Evolutionary conservation across 1,140 invertebrate genomes (phyloP).

Genomic region (Vollenhovia emeryi): DNA sequence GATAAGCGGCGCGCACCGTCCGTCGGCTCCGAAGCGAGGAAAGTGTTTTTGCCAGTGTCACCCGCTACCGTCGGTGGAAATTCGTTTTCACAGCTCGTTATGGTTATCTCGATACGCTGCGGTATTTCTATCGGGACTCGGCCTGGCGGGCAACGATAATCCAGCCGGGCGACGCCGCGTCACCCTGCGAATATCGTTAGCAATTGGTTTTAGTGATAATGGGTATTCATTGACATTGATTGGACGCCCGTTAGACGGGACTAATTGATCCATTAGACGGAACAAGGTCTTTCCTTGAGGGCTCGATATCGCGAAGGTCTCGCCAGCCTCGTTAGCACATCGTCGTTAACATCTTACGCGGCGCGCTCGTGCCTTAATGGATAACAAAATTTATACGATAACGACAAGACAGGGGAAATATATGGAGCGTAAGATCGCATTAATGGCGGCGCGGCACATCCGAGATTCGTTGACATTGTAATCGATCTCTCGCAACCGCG

Average conservation of each 20-base stretch:
- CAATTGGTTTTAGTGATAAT: constrained; percentile 68
- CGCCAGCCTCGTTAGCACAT: constrained; percentile 59
- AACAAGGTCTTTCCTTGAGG: constrained; percentile 63
- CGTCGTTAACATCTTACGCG: constrained; percentile 24
- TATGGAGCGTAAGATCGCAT: not conserved
- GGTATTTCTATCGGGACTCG: constrained; percentile 5
- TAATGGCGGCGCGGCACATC: constrained; percentile 5
- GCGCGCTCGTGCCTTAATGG: constrained; percentile 21
- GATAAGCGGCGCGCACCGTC: constrained; percentile 46
- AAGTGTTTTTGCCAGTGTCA: constrained; percentile 53
- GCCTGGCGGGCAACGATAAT: constrained; percentile 23
- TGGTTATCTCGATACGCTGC: constrained; percentile 36
- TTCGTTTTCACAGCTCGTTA: constrained; percentile 68
- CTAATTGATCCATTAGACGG: constrained; percentile 73
- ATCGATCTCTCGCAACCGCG: not conserved
- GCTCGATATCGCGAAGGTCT: constrained; percentile 57
- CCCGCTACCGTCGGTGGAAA: constrained; percentile 43
- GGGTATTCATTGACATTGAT: constrained; percentile 69
- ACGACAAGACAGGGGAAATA: constrained; percentile 24
- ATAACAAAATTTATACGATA: constrained; percentile 66
- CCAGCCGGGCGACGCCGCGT: not conserved
- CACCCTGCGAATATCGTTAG: constrained; percentile 57
- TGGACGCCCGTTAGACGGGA: constrained; percentile 54
- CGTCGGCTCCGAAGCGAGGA: constrained; percentile 51
- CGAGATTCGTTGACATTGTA: constrained; percentile 28